Evolutionary conservation across 23 tunicate genomes (phyloP), one percentile per base, ranked within the genome.

Genomic region (Halocynthia aurantium): DNA sequence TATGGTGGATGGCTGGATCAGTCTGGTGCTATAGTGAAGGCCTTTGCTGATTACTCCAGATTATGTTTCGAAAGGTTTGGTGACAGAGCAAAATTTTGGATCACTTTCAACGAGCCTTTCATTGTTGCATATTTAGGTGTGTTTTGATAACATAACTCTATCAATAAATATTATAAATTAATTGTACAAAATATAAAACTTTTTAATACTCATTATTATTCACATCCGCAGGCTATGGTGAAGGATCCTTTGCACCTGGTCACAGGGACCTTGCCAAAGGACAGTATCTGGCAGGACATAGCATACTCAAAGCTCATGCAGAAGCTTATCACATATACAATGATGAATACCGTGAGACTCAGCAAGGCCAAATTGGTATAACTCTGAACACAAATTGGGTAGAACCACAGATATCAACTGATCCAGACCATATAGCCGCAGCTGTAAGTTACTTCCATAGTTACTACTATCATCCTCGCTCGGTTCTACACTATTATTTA

Each of bases 81-180:
- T 18, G 96, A 88, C 54, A 73, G 91, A 22, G 99, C 90, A 52
- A 90, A 96, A 77, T 89, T 89, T 67, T 96, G 99, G 99, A 96
- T 96, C 63, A 96, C 99, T 18, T 86, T 96, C 67, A 96, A 96
- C 69, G 99, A 96, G 73, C 96, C 99, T 6, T 92, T 52, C 74
- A 92, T 92, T 52, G 85, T 82, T n/a, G 82, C 98, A n/a, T 82
- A 82, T 50, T 80, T 92, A 7, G 98, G 98, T 86, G 57, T 52
- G 80, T 62, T 9, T 22, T 15, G n/a, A 2, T 58, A 15, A 31
- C 44, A 31, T 4, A 31, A 31, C 44, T 31, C 44, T 31, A 31
- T 31, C 44, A 31, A 0, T 4, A 31, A 31, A 31, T 31, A 31
- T 31, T 31, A 31, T 31, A 4, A 31, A 31, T 31, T 31, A n/a